Conservation (phyloP, 2,888 invertebrate species). For the Eurytoma californica region DNA sequence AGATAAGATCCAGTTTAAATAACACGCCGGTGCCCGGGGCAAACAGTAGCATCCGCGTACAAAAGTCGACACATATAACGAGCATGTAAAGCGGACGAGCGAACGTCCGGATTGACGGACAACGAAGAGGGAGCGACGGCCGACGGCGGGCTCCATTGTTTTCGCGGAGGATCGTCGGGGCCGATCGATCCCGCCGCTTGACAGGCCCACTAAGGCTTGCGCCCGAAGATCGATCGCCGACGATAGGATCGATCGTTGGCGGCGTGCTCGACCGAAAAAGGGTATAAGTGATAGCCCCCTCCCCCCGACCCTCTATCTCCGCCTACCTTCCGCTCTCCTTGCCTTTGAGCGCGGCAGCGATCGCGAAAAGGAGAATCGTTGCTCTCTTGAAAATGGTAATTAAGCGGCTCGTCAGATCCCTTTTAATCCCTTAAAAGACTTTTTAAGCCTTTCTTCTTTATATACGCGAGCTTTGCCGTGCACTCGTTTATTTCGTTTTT, state of each 20-base stretch:
- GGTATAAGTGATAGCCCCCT: conserved; percentile 40
- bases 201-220: conserved; percentile 66
- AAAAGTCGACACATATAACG: conserved; percentile 21
- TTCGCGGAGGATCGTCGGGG: conserved; percentile 48
- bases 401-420: conserved; percentile 55
- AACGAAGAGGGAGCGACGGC: conserved; percentile 22
- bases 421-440: conserved; percentile 54
- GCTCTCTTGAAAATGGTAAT: conserved; percentile 55
- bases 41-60: conserved; percentile 5
- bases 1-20: no score
- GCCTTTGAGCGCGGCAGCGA: conserved; percentile 6
- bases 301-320: background rate
- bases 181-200: conserved; percentile 68
- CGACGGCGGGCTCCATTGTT: conserved; percentile 59
- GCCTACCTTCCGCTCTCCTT: background rate
- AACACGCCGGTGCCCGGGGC: background rate
- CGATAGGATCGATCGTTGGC: conserved; percentile 70
- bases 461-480: background rate
- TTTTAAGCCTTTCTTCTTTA: conserved; percentile 47
- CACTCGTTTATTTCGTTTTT: conserved; percentile 29
- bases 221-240: conserved; percentile 71
- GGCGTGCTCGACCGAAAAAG: conserved; percentile 47
- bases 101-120: conserved; percentile 37
- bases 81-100: conserved; percentile 37
- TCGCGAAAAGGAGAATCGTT: conserved; percentile 28